Evolutionary conservation across 2,888 invertebrate species (phyloP), one percentile per base, ranked within the genome.

Genomic region (Proisotoma minuta): DNA sequence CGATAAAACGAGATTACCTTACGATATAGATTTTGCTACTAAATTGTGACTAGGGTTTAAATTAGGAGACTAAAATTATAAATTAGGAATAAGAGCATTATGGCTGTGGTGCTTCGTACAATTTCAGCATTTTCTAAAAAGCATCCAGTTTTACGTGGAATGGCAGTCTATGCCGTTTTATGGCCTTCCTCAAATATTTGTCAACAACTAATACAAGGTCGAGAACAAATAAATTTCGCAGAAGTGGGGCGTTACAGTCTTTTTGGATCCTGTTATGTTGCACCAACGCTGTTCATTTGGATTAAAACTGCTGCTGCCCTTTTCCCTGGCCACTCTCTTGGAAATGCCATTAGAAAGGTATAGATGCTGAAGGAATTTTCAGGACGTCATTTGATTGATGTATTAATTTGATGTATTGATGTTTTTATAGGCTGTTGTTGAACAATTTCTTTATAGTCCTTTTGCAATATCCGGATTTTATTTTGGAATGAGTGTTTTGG

Each of bases 211-310:
- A 83, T 85, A 75, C 85, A 85, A 53, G 85, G 82, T 79, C 79
- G 78, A 53, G 80, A 77, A 57, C 73, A 78, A 60, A 59, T 79
- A 12, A 77, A 78, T 60, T 68, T 66, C 40, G 61, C 70, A 78
- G 83, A 87, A 75, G 84, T 85, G 69, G 78, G 85, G 39, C 82
- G 89, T 65, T 91, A 87, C 78, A 85, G 88, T 74, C 75, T 89
- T 54, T 90, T 87, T 77, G 91, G 90, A n/a, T 85, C 87, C 8
- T 82, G 87, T 52, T 89, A 87, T 77, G 88, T 88, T 22, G 91
- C 90, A 1, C 91, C 91, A 15, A 88, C 88, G 3, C 78, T 91
- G 0, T 90, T 88, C 75, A 83, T 83, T 60, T 91, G 91, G 91
- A 80, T 92, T 51, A 85, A 84, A 76, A 77, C 89, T 56, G 87